Evolutionary conservation across 2,113 vertebrate species (phyloP), one percentile per base, ranked within the genome.

Genomic region (Marcusenius ussheri): DNA sequence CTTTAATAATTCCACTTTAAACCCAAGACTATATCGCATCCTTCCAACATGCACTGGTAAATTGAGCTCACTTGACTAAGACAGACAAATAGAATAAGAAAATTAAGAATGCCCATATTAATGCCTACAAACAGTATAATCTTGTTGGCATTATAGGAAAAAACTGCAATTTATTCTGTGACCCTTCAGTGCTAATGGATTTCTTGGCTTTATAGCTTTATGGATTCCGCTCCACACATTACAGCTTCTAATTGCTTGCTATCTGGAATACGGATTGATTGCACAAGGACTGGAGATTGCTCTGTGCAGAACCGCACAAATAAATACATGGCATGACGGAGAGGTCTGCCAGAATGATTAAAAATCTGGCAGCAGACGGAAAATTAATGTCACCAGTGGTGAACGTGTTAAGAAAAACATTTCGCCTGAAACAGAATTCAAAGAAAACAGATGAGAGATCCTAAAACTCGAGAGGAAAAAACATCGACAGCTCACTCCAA

Each of bases 221-320:
- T 87, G 87, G 88, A 90, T 90, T 84, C 80, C 21, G 3, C 62
- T 88, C 84, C 80, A 83, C 80, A 31, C 87, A 90, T 90, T 89
- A 91, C 50, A 27, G 66, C n/a, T 84, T 49, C 89, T 91, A 90
- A 92, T 90, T 91, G 91, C 46, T 74, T 46, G 31, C 31, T 88
- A 89, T 91, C 84, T 86, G 35, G 84, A 35, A 88, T 87, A 70
- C 47, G 21, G 66, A 90, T 92, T 91, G 88, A 92, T 90, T 89
- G 89, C 89, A 45, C 31, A 4, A 45, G 53, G 83, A 90, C 88
- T 56, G 83, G 74, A 35, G 70, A 84, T 88, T 85, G 88, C 80
- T 19, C 24, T 46, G 53, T 74, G 62, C 86, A 6, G 35, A 66
- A 88, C 11, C 24, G 27, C 10, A 51, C 58, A 66, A 62, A 84